These are phyloP conservation scores for Melanostoma scalare DNA, from an alignment of 2,888 invertebrate species.

Conservation along the genomic window DNA sequence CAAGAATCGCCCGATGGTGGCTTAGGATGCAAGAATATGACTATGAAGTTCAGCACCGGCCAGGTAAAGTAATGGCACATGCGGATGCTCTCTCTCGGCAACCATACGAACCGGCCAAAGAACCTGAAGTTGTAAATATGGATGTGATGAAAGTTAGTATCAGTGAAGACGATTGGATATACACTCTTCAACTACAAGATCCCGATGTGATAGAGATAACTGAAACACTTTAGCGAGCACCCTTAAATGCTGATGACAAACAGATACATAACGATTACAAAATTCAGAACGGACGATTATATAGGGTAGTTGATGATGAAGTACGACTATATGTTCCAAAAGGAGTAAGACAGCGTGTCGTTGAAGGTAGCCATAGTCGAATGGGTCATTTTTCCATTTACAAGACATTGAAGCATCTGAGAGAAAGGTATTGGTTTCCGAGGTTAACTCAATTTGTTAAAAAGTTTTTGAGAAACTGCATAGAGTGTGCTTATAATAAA, in stretches of 20 bases:
- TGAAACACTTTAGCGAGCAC: neutral
- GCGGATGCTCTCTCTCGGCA: neutral
- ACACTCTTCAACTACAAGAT: neutral
- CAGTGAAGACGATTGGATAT: neutral
- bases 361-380: neutral
- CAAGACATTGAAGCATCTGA: slow-evolving; percentile 9
- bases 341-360: neutral
- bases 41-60: slow-evolving; percentile 26
- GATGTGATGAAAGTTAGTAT: neutral
- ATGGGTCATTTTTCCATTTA: neutral
- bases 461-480: slow-evolving; percentile 20
- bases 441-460: slow-evolving; percentile 29
- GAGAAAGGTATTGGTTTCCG: slow-evolving; percentile 43
- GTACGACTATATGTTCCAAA: neutral
- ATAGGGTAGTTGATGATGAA: neutral
- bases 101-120: neutral
- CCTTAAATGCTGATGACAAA: neutral
- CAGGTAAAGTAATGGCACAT: slow-evolving; percentile 53
- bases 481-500: slow-evolving; percentile 43
- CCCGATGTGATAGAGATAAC: neutral
- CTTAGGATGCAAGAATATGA: slow-evolving; percentile 14
- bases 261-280: slow-evolving; percentile 8
- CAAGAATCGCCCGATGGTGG: slow-evolving; percentile 70
- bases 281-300: slow-evolving; percentile 1
- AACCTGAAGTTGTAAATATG: neutral